Evolutionary conservation across 1,140 invertebrate species (phyloP).

Genomic region (Solen grandis): DNA sequence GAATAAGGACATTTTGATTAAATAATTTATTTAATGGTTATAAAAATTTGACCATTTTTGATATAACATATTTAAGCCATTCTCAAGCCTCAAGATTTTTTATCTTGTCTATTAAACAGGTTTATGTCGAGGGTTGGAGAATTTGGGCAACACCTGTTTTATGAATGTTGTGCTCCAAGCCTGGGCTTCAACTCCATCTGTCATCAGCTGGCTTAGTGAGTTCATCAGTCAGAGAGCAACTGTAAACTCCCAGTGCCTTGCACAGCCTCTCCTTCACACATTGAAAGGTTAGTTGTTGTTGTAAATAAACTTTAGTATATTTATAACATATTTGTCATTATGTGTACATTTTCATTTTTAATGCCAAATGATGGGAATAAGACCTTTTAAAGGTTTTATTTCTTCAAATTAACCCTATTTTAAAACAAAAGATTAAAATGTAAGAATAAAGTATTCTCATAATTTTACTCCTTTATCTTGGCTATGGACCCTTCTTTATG

Average conservation of each 20-base stretch:
- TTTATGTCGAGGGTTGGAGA: constrained; percentile 90
- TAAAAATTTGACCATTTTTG: not conserved
- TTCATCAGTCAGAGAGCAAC: constrained; percentile 58
- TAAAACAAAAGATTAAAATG: too few species aligned
- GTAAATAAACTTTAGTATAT: too few species aligned
- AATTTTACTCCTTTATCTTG: too few species aligned
- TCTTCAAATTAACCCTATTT: too few species aligned
- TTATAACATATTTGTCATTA: too few species aligned
- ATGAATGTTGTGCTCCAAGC: constrained; percentile 98
- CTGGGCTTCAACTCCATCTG: constrained; percentile 90
- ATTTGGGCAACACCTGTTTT: constrained; percentile 98
- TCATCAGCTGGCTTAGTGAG: constrained; percentile 89
- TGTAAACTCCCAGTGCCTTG: constrained; percentile 56
- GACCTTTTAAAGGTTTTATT: too few species aligned
- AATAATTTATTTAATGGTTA: not conserved
- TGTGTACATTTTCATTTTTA: too few species aligned
- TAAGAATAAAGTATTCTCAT: too few species aligned
- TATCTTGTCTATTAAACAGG: constrained; percentile 60
- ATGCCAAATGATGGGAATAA: too few species aligned
- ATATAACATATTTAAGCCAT: too few species aligned
- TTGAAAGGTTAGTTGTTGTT: constrained; percentile 68
- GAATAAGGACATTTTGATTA: not conserved
- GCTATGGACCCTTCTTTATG: too few species aligned
- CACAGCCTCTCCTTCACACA: constrained; percentile 66
- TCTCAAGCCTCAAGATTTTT: too few species aligned